Conservation (phyloP, 1,140 invertebrate species). For the Teleogryllus occipitalis region DNA sequence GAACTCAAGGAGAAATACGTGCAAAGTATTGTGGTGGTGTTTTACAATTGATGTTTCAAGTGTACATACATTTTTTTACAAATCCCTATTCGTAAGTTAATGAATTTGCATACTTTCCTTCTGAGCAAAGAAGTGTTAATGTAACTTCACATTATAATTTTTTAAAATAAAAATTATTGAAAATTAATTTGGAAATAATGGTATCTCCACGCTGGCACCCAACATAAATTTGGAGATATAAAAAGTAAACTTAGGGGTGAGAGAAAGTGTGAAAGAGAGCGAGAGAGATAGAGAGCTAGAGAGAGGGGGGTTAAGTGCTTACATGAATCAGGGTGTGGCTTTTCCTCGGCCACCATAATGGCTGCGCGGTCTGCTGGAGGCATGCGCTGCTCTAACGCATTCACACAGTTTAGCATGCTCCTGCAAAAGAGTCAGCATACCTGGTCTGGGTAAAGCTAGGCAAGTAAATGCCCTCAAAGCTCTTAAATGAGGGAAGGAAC, state of each 20-base stretch:
- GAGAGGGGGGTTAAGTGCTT: conserved; percentile 39
- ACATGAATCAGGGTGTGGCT: conserved; percentile 72
- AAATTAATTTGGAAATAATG: not conserved
- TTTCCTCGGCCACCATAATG: conserved; percentile 67
- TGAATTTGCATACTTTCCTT: no score
- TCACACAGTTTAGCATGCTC: conserved; percentile 80
- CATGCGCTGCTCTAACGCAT: conserved; percentile 68
- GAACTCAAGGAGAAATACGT: not conserved
- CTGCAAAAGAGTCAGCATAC: conserved; percentile 47
- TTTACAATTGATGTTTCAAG: not conserved
- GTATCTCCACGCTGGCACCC: not conserved
- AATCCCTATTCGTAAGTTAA: no score
- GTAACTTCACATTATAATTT: no score
- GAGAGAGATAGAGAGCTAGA: not conserved
- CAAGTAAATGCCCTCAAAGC: not conserved
- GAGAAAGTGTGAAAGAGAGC: not conserved
- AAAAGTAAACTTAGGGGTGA: not conserved
- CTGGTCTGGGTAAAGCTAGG: conserved; percentile 27
- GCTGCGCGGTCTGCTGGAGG: conserved; percentile 59
- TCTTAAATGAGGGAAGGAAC: not conserved
- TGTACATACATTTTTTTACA: no score
- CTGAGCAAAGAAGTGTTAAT: no score
- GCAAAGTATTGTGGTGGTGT: not conserved
- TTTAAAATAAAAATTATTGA: not conserved
- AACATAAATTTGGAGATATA: not conserved